A percentile compares a stretch with the other conserved stretches of the same genome.
Evolutionary conservation across 2,888 invertebrate genomes (phyloP).

Genomic region (Zygothrica quintamaculata): DNA sequence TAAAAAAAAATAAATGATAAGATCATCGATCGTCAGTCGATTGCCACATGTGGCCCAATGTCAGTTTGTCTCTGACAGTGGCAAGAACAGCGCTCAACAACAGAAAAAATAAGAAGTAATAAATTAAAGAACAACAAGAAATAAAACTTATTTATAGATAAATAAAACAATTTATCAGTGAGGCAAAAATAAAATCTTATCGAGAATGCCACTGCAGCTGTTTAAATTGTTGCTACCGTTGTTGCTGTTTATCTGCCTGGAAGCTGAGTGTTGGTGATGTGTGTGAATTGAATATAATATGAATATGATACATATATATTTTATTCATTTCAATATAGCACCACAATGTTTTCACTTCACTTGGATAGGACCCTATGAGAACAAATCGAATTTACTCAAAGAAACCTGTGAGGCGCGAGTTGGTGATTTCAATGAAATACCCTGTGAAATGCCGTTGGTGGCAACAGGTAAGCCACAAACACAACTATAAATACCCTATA

Average conservation of each 20-base stretch:
- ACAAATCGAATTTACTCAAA: constrained; percentile 86
- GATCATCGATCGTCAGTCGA: constrained; percentile 21
- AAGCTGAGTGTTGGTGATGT: constrained; percentile 56
- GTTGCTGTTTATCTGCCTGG: constrained; percentile 40
- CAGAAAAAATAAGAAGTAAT: constrained; percentile 19
- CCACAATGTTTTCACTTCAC: constrained; percentile 88
- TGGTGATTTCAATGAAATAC: constrained; percentile 86
- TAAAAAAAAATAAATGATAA: constrained; percentile 45
- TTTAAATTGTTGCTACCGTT: constrained; percentile 38
- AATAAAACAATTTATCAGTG: constrained; percentile 10
- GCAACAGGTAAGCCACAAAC: constrained; percentile 86
- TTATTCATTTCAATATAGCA: constrained; percentile 51
- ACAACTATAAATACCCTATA: background rate
- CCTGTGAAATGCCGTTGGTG: constrained; percentile 88
- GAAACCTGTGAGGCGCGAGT: constrained; percentile 86
- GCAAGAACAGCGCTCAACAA: constrained; percentile 37
- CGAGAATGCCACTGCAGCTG: constrained; percentile 54
- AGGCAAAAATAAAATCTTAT: constrained; percentile 29
- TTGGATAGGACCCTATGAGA: constrained; percentile 88
- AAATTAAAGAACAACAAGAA: too few relatives aligned
- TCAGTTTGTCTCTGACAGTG: constrained; percentile 56
- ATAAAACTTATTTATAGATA: constrained; percentile 22
- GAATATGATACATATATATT: constrained; percentile 14
- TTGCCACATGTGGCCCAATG: constrained; percentile 40
- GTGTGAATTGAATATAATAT: constrained; percentile 8